Base-by-base conservation (phyloP, 64 coral and sea anemone species). In the Exaiptasia diaphana region DNA sequence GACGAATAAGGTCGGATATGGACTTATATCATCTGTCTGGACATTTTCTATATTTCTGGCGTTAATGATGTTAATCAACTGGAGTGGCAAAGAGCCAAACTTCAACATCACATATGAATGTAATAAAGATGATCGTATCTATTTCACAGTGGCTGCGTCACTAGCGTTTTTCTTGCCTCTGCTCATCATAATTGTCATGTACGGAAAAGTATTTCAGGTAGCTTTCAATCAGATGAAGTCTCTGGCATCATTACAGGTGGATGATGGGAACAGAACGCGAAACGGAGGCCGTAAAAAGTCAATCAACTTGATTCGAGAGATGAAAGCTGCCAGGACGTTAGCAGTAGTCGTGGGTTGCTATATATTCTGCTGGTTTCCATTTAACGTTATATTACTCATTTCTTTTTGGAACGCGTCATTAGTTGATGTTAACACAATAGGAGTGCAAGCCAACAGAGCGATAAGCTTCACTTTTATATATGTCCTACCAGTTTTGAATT, bases 361-460 rank as follows among this genome's bases (percentile, higher is more conserved):
- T 21, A 64, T 88, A 4, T 50, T 94, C 53, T 94, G 85, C 13
- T 94, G 91, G 91, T 83, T 94, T 12, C 91, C 91, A 3, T 88
- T 84, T 59, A 89, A 89, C 64, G 65, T 83, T 0, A 18, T 89
- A 20, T 53, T 94, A 10, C 15, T 89, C 33, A 63, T 83, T 14
- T 59, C 63, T 29, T 28, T 94, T 17, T 94, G 91, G 91, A 53
- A 77, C 1, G 8, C 63, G 0, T 23, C 50, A 2, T 3, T 69
- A 1, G 27, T 68, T 1, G 2, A 11, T 5, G 22, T 32, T 29
- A 57, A 61, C 17, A 5, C 20, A 31, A 20, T 83, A 3, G 48
- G 72, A 3, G 0, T 52, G 3, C 10, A 84, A 1, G 24, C 71
- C 11, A 3, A 38, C 18, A 53, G 17, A 2, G 91, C 37, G 9